Conservation (phyloP, 2,888 invertebrate genomes). For the Panorpa germanica region DNA sequence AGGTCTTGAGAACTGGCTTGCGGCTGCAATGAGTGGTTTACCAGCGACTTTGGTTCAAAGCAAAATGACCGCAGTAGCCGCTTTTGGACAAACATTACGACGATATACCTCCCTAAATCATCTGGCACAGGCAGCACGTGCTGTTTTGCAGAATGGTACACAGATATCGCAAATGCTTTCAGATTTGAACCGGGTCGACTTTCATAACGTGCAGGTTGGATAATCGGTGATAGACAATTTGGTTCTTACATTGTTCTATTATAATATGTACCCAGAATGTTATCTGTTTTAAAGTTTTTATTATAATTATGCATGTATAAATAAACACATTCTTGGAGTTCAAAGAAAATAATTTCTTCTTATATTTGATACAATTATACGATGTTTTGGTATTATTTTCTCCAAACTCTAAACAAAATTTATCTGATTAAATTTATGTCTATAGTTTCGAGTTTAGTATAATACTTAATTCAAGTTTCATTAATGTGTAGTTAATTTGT, state of each 20-base stretch:
- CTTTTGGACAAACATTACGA: slow-evolving; percentile 84
- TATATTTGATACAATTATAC: background rate
- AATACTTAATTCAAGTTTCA: slow-evolving; percentile 5
- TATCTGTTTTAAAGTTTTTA: slow-evolving; percentile 2
- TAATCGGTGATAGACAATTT: background rate
- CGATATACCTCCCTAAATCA: slow-evolving; percentile 96
- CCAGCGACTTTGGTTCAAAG: slow-evolving; percentile 65
- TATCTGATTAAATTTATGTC: background rate
- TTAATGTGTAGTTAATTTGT: too few species aligned
- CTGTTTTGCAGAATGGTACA: slow-evolving; percentile 84
- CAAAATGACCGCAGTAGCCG: slow-evolving; percentile 70
- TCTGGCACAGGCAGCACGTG: slow-evolving; percentile 70
- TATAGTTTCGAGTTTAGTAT: slow-evolving; percentile 2
- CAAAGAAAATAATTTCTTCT: background rate
- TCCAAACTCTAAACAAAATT: too few species aligned
- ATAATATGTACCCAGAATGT: background rate
- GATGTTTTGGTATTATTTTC: too few species aligned
- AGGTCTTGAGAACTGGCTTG: slow-evolving; percentile 74
- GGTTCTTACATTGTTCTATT: too few species aligned
- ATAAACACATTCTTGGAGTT: slow-evolving; percentile 9
- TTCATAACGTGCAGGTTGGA: slow-evolving; percentile 84
- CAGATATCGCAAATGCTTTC: slow-evolving; percentile 94
- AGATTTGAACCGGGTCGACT: slow-evolving; percentile 93
- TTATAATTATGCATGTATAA: slow-evolving; percentile 1
- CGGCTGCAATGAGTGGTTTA: slow-evolving; percentile 68